phyloP scores from a whole-genome alignment of 2,113 vertebrate genomes.

The Ctenodactylus gundi region DNA sequence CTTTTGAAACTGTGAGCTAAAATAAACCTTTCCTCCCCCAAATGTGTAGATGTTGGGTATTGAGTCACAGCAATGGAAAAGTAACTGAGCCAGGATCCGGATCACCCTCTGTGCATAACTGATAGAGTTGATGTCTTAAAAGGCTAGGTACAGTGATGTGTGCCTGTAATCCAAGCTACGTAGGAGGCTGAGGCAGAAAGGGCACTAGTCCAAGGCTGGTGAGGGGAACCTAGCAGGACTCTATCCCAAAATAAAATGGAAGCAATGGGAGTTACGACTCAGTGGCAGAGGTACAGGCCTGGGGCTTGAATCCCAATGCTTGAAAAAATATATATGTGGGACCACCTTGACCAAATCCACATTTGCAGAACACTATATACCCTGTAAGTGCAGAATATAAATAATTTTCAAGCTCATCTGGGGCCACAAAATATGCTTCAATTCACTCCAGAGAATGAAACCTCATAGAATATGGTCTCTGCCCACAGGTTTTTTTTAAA shows the following conservation, averaged over 20 bases:
- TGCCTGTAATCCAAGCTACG: neutral
- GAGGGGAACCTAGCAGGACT: neutral
- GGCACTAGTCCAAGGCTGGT: neutral
- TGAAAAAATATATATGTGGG: neutral
- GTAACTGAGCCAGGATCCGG: too few relatives aligned
- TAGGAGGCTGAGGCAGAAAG: neutral
- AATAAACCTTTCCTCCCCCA: too few relatives aligned
- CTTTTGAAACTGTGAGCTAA: too few relatives aligned
- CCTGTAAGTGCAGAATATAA: neutral
- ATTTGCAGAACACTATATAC: neutral
- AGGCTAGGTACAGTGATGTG: neutral
- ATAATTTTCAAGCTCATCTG: neutral
- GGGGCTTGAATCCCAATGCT: neutral
- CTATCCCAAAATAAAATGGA: neutral
- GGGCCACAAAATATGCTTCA: neutral
- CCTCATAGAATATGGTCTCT: neutral
- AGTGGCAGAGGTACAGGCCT: neutral
- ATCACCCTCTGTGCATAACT: neutral
- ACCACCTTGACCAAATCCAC: neutral
- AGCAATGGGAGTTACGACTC: neutral
- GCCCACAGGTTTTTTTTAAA: neutral
- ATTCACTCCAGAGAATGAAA: neutral
- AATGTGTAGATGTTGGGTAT: too few relatives aligned
- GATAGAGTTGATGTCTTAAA: neutral
- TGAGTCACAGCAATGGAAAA: too few relatives aligned